These are phyloP conservation scores for Pheucticus melanocephalus DNA, from an alignment of 2,113 vertebrate species.

Conservation along the genomic window DNA sequence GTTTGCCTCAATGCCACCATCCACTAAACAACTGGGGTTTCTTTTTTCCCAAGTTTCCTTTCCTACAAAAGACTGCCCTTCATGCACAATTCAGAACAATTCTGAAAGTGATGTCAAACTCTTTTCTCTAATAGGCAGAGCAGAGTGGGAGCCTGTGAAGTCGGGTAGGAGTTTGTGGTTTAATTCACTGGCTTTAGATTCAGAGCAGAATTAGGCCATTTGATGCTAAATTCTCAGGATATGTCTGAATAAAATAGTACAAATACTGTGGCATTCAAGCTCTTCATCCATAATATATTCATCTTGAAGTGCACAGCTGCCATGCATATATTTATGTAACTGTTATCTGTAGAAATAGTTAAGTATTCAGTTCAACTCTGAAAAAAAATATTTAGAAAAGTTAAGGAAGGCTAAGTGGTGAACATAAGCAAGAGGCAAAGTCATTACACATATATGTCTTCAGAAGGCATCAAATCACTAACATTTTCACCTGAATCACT, in stretches of 20 bases:
- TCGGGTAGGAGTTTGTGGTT: background rate
- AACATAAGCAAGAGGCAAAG: background rate
- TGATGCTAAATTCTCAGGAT: slow-evolving; percentile 37
- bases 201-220: slow-evolving; percentile 13
- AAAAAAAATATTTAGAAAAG: slow-evolving; percentile 27
- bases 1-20: background rate
- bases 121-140: background rate
- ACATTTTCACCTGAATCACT: background rate
- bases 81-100: background rate
- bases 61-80: background rate
- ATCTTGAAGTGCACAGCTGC: slow-evolving; percentile 52
- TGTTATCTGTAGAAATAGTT: slow-evolving; percentile 49
- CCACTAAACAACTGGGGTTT: background rate
- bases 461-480: background rate
- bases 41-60: background rate
- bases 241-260: slow-evolving; percentile 54
- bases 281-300: slow-evolving; percentile 41
- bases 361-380: background rate
- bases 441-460: background rate
- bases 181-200: background rate
- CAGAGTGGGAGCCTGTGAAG: background rate
- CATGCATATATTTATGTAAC: slow-evolving; percentile 48
- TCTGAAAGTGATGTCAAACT: background rate
- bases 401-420: slow-evolving; percentile 16
- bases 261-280: slow-evolving; percentile 41